Percentiles rank a stretch among this genome's conserved stretches.
Conservation (phyloP, 2,888 invertebrate species). For the Bellardia pandia region DNA sequence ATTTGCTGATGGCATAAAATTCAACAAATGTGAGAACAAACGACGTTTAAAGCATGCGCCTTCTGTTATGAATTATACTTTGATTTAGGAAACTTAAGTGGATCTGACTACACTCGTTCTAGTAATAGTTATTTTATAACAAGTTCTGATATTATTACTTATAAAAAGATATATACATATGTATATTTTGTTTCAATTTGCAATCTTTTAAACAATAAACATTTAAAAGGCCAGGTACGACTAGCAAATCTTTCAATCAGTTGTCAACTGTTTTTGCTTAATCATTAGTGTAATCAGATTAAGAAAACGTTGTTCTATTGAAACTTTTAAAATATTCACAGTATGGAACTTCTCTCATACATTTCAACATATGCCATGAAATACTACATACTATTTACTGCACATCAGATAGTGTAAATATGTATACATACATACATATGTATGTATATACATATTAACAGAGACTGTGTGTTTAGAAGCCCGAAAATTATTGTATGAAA, state of each 20-base stretch:
- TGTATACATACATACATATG: background rate
- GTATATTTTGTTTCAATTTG: too few species aligned
- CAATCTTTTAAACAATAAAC: too few species aligned
- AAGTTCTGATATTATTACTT: too few species aligned
- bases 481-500: conserved; percentile 17
- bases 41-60: too few species aligned
- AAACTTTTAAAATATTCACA: background rate
- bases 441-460: background rate
- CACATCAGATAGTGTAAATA: background rate
- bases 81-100: too few species aligned
- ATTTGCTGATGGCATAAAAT: too few species aligned
- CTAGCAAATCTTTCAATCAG: background rate
- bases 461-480: background rate
- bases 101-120: too few species aligned
- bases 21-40: too few species aligned
- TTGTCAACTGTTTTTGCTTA: background rate
- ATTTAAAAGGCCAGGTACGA: background rate
- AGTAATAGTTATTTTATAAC: too few species aligned
- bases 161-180: too few species aligned
- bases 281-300: background rate
- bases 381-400: background rate
- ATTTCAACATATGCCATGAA: background rate
- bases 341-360: background rate
- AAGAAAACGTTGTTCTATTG: too few species aligned
- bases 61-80: too few species aligned